Base-by-base conservation (phyloP, 2,888 invertebrate genomes). In the Calameuta idolon region DNA sequence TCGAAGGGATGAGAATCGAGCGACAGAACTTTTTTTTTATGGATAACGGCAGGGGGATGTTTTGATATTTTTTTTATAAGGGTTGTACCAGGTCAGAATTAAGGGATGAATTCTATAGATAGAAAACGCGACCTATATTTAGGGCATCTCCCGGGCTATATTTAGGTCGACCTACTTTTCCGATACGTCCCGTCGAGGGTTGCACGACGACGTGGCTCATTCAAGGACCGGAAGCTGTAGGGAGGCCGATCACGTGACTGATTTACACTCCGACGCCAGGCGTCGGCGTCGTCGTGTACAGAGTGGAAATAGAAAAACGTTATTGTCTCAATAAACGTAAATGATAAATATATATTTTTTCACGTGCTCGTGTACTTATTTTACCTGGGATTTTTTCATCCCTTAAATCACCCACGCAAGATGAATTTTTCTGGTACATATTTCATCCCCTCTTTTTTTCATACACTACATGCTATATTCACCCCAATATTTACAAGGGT, bases 91-190 rank as follows among this genome's bases (percentile, higher is more conserved):
- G 73, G 76, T 74, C 76, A 30, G 79, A 77, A 80, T 79, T 78
- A 80, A 77, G 76, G 69, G 76, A 35, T 76, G 75, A 76, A 71
- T 76, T 75, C 78, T 76, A 75, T 78, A 77, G 80, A 79, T 80
- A 79, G 78, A 80, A 80, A 79, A 79, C 77, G 79, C 78, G 81
- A 79, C 77, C 80, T 74, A 77, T 77, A 80, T 81, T 80, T 79
- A 78, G 77, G 77, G 40, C 77, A 75, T 73, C 75, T 74, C 34
- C 33, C 55, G 4, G 68, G 76, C 79, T 82, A 79, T 79, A 82
- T 80, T 81, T 80, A 79, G 81, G 77, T 79, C 80, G 77, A 82
- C 79, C 77, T 76, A 79, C 78, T 80, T 80, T 80, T 35, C 23
- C 33, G 30, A 31, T 15, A 31, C 35, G 40, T 37, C 55, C 55